A percentile compares a stretch with the other conserved stretches of the same genome.
Evolutionary conservation across 2,113 vertebrate genomes (phyloP).

Genomic region (Coptodon bakossiorum): DNA sequence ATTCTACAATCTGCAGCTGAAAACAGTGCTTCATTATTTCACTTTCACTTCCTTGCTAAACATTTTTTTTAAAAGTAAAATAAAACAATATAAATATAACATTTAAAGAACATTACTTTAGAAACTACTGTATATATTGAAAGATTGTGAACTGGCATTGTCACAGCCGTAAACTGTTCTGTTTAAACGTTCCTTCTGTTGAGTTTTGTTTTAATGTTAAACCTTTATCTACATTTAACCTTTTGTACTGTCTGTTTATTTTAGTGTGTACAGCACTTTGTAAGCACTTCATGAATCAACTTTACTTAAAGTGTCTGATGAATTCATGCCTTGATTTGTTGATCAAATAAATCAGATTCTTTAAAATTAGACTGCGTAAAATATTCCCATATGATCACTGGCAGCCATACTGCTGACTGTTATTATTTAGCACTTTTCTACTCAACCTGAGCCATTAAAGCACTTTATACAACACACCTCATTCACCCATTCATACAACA

Average conservation of each 20-base stretch:
- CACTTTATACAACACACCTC: background rate
- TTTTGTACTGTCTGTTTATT: background rate
- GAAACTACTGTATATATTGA: background rate
- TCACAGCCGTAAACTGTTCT: background rate
- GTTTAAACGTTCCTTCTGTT: background rate
- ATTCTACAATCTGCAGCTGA: background rate
- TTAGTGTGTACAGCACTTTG: background rate
- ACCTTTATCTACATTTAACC: background rate
- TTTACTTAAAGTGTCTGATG: background rate
- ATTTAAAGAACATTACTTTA: background rate
- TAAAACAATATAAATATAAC: background rate
- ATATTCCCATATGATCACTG: background rate
- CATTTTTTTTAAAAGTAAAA: background rate
- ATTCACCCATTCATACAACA: background rate
- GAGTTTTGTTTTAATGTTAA: background rate
- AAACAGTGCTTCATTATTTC: background rate
- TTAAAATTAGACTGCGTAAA: background rate
- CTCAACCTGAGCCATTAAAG: background rate
- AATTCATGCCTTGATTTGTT: background rate
- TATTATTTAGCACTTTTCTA: background rate
- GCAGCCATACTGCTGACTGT: background rate
- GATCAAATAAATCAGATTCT: background rate
- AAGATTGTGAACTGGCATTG: background rate
- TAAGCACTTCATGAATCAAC: background rate
- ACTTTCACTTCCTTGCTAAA: background rate